Evolutionary conservation across 1,140 invertebrate genomes (phyloP), one percentile per base, ranked within the genome.

Genomic region (Drosophila chauvacae): DNA sequence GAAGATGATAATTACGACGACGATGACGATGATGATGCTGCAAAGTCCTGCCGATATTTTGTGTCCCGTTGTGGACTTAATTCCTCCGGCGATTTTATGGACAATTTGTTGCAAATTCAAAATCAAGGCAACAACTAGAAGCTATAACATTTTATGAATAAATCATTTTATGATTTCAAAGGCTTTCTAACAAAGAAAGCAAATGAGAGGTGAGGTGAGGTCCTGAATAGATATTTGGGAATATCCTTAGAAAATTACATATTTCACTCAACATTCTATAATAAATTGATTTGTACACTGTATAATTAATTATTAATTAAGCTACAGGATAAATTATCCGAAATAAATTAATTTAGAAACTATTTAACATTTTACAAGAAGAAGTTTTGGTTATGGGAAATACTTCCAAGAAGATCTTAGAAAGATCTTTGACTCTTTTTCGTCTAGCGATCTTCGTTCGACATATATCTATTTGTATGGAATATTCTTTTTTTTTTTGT

Each of bases 61-160:
- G 3, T 50, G 9, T 13, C 9, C 28, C n/a, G 11, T 58, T 23
- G 10, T 35, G 23, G 16, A 37, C 39, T 30, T 58, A n/a, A 35
- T 35, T 59, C 4, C 53, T 59, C 1, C 13, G 30, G 16, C 13
- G 26, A 42, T 33, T 64, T 60, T 7, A 64, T 33, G 42, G 20
- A 3, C 42, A 37, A 63, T 66, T 45, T 26, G 20, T 23, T 55
- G 30, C 30, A 16, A 18, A 37, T 37, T 13, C 18, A 20, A 14
- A 53, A 18, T 33, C 37, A 18, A 41, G 23, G 11, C 23, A 28
- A 13, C 16, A 37, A 23, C 18, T n/a, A 26, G 3, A 41, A 26
- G 6, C 16, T 16, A 18, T n/a, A 26, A 26, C 1, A 16, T 13
- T 18, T 48, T 4, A 16, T 26, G 16, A 9, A 9, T 26, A 16